phyloP scores from a whole-genome alignment of 1,140 invertebrate species.

The Drosophila suzukii region DNA sequence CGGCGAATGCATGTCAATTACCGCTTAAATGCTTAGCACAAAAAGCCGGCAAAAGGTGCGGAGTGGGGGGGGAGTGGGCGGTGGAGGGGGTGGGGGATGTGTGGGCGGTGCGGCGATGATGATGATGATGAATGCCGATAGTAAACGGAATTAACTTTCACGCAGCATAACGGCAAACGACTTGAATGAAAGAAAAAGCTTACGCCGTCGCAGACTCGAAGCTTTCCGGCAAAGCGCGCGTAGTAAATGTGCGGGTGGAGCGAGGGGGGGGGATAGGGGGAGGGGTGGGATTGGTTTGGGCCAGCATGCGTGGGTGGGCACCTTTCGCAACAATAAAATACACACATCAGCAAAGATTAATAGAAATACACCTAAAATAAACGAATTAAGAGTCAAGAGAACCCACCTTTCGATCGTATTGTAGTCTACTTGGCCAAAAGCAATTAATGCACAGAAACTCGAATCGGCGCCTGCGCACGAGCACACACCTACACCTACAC shows the following conservation, averaged over 20 bases:
- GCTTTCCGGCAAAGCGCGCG: slow-evolving; percentile 77
- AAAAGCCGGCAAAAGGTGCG: slow-evolving; percentile 66
- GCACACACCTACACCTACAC: slow-evolving; percentile 50
- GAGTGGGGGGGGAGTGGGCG: slow-evolving; percentile 9
- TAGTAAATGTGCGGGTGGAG: slow-evolving; percentile 77
- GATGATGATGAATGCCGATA: slow-evolving; percentile 82
- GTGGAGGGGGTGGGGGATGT: slow-evolving; percentile 10
- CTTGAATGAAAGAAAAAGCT: slow-evolving; percentile 83
- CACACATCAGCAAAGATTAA: background rate
- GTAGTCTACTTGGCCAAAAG: slow-evolving; percentile 25
- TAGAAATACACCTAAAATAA: background rate
- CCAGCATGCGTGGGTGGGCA: background rate
- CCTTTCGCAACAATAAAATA: slow-evolving; percentile 9
- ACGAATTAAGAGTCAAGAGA: background rate
- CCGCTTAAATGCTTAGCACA: slow-evolving; percentile 74
- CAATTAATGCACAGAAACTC: slow-evolving; percentile 66
- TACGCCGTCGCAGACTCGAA: slow-evolving; percentile 63
- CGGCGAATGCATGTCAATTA: slow-evolving; percentile 79
- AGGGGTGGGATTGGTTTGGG: background rate
- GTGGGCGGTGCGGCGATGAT: slow-evolving; percentile 53
- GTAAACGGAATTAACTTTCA: slow-evolving; percentile 83
- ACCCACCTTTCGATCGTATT: slow-evolving; percentile 41
- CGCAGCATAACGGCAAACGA: slow-evolving; percentile 70
- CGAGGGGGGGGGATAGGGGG: background rate
- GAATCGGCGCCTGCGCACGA: slow-evolving; percentile 66